phyloP scores from a whole-genome alignment of 2,797 vertebrate species.

The Babyrousa celebensis region DNA sequence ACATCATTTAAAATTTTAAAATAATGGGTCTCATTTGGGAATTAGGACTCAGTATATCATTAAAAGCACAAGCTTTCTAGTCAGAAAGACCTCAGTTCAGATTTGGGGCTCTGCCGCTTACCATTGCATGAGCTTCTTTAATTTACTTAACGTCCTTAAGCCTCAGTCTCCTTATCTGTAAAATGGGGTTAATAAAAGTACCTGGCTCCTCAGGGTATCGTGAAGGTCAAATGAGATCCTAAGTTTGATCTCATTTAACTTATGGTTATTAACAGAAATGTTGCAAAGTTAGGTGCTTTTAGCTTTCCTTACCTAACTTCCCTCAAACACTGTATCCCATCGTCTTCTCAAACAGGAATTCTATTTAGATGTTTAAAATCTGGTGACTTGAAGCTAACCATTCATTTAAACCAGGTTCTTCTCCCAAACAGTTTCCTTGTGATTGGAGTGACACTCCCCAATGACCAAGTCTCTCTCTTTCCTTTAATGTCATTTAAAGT shows the following conservation, averaged over 20 bases:
- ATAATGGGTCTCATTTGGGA: background rate
- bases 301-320: background rate
- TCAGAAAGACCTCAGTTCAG: slow-evolving; percentile 1
- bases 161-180: background rate
- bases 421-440: slow-evolving; percentile 10
- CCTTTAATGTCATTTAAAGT: background rate
- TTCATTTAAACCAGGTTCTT: background rate
- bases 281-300: background rate
- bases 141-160: background rate
- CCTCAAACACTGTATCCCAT: background rate
- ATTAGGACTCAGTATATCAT: background rate
- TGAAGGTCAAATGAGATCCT: background rate
- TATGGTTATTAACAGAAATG: slow-evolving; percentile 9
- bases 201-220: background rate
- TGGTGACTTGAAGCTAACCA: slow-evolving; percentile 34
- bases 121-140: background rate
- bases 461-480: background rate
- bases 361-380: slow-evolving; percentile 29
- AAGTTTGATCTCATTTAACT: background rate
- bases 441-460: background rate
- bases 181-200: background rate
- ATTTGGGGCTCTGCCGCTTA: background rate
- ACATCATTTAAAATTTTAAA: background rate
- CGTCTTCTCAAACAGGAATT: background rate
- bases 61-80: background rate